These are phyloP conservation scores for Simalia tracyae DNA, from an alignment of 2,797 vertebrate genomes.

Conservation along the genomic window DNA sequence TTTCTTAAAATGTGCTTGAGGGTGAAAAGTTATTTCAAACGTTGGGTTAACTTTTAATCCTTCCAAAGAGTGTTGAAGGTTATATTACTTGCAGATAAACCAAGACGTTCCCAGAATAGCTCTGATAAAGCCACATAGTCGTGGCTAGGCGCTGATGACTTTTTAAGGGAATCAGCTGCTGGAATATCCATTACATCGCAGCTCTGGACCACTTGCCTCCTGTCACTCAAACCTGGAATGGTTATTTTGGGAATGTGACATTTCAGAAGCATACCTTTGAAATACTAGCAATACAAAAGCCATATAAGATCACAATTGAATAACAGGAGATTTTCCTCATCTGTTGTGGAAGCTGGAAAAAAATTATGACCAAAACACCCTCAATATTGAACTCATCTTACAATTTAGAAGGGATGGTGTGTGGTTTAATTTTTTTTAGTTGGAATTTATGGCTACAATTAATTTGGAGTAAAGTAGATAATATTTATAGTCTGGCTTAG, in stretches of 20 bases:
- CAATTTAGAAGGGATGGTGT: slow-evolving; percentile 16
- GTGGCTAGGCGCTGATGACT: slow-evolving; percentile 85
- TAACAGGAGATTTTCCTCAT: slow-evolving; percentile 33
- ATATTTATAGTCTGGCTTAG: not conserved
- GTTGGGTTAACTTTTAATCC: slow-evolving; percentile 58
- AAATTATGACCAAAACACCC: not conserved
- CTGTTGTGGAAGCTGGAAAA: slow-evolving; percentile 16
- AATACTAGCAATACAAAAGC: slow-evolving; percentile 69
- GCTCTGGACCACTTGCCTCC: slow-evolving; percentile 91
- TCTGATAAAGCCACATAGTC: slow-evolving; percentile 85
- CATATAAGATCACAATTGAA: slow-evolving; percentile 63
- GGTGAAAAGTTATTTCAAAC: slow-evolving; percentile 17
- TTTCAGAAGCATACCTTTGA: slow-evolving; percentile 79
- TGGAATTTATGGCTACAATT: not conserved
- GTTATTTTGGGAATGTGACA: slow-evolving; percentile 90
- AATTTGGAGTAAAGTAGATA: not conserved
- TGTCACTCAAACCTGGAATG: slow-evolving; percentile 80
- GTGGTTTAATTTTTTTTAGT: slow-evolving; percentile 37
- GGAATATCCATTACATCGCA: slow-evolving; percentile 83
- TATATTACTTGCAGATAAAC: slow-evolving; percentile 80
- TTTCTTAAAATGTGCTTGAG: not conserved
- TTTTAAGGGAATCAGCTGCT: slow-evolving; percentile 98
- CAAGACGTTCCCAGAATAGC: slow-evolving; percentile 87
- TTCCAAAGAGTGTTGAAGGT: slow-evolving; percentile 74
- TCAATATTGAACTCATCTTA: not conserved